These are phyloP conservation scores for Paedocypris sp. DNA, from an alignment of 2,113 vertebrate genomes.

Conservation along the genomic window DNA sequence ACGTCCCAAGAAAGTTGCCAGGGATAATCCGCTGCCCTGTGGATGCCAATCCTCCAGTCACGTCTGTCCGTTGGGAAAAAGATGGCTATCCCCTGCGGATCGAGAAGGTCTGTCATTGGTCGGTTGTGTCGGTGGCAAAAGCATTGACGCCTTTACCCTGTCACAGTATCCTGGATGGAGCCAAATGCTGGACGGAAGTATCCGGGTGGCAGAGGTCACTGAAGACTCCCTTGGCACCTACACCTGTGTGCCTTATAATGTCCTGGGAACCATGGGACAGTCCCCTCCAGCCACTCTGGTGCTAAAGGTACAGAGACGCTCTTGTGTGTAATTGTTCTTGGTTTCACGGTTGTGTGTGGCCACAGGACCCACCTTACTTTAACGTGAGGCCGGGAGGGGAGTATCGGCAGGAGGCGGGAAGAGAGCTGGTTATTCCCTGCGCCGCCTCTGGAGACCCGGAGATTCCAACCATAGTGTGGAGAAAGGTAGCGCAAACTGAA, in stretches of 20 bases:
- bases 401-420: constrained; percentile 96
- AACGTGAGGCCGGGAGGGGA: constrained; percentile 99
- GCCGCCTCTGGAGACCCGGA: constrained; percentile 95
- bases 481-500: too few species aligned
- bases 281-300: constrained; percentile 94
- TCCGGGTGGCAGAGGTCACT: constrained; percentile 93
- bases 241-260: constrained; percentile 99
- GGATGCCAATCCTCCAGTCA: constrained; percentile 90
- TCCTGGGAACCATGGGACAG: constrained; percentile 97
- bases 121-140: background rate
- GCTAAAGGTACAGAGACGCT: constrained; percentile 79
- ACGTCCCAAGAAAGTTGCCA: constrained; percentile 90
- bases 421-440: constrained; percentile 95
- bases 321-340: background rate
- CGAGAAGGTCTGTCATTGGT: constrained; percentile 71
- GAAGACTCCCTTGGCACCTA: constrained; percentile 99
- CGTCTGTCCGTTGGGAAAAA: constrained; percentile 93
- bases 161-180: constrained; percentile 86
- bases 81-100: constrained; percentile 89
- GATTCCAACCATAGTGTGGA: constrained; percentile 91
- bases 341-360: background rate
- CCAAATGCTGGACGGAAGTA: constrained; percentile 86
- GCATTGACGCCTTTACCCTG: background rate
- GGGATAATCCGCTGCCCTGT: constrained; percentile 95
- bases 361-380: constrained; percentile 96